Conservation (phyloP, 2,888 invertebrate species). For the Eurytoma californica region DNA sequence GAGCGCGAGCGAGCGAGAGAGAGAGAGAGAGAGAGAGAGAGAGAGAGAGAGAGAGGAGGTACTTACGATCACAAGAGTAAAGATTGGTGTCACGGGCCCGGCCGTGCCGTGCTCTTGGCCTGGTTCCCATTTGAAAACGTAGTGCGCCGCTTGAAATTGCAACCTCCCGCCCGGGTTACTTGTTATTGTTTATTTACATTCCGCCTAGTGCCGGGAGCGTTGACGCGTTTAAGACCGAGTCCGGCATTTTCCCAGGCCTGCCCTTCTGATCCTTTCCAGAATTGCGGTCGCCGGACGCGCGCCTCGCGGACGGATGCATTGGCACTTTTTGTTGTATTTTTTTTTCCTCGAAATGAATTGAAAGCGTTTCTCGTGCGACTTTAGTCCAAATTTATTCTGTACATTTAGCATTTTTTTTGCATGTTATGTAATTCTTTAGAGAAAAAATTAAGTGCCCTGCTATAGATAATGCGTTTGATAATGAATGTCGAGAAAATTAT, state of each 20-base stretch:
- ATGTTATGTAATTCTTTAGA: no score
- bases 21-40: no score
- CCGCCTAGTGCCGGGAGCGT: background rate
- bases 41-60: background rate
- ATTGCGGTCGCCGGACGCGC: background rate
- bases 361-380: no score
- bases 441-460: no score
- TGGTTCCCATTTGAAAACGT: constrained; percentile 65
- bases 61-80: constrained; percentile 57
- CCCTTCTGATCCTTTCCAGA: background rate
- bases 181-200: constrained; percentile 49
- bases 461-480: no score
- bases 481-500: no score
- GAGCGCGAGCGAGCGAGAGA: no score
- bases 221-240: background rate
- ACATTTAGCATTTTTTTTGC: no score
- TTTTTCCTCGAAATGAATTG: no score
- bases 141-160: constrained; percentile 45
- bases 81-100: constrained; percentile 70
- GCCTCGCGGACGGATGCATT: background rate
- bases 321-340: no score
- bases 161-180: constrained; percentile 25
- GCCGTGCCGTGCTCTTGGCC: constrained; percentile 69
- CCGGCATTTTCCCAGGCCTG: no score
- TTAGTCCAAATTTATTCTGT: no score